Evolutionary conservation across 2,888 invertebrate species (phyloP).

Genomic region (Nephrotoma appendiculata): DNA sequence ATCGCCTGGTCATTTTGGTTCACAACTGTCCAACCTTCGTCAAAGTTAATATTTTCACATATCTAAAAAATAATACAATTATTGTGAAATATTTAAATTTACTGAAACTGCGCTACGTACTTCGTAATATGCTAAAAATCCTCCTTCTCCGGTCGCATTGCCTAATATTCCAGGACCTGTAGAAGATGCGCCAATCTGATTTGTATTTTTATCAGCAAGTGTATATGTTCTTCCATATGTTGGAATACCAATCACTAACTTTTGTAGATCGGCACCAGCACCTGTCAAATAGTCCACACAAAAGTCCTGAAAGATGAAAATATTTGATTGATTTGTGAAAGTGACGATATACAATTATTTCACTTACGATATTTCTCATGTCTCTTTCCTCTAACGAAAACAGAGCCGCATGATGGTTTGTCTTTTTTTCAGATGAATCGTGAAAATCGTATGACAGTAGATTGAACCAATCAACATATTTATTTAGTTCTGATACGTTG

Average conservation of each 20-base stretch:
- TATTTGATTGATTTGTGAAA: not conserved
- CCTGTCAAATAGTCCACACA: conserved; percentile 70
- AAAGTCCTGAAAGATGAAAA: conserved; percentile 47
- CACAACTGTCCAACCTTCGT: conserved; percentile 63
- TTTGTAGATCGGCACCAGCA: conserved; percentile 62
- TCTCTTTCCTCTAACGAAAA: conserved; percentile 57
- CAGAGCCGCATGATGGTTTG: conserved; percentile 82
- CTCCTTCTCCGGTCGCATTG: conserved; percentile 81
- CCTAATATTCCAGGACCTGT: conserved; percentile 85
- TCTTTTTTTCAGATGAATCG: conserved; percentile 79
- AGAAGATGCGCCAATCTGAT: conserved; percentile 70
- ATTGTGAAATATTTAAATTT: not conserved
- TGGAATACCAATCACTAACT: conserved; percentile 74
- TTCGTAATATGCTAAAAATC: conserved; percentile 86
- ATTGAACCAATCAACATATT: conserved; percentile 86
- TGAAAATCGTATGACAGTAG: conserved; percentile 85
- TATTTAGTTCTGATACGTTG: conserved; percentile 73
- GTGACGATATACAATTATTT: conserved; percentile 44
- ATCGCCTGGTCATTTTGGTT: conserved; percentile 67
- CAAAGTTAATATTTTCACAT: conserved; percentile 64
- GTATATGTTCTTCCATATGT: conserved; percentile 86
- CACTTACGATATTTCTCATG: conserved; percentile 35
- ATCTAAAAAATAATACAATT: conserved; percentile 41
- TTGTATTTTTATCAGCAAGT: conserved; percentile 68
- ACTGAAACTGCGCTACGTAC: conserved; percentile 29